These are phyloP conservation scores for Dexiosoma caninum DNA, from an alignment of 2,888 invertebrate genomes.

Conservation along the genomic window DNA sequence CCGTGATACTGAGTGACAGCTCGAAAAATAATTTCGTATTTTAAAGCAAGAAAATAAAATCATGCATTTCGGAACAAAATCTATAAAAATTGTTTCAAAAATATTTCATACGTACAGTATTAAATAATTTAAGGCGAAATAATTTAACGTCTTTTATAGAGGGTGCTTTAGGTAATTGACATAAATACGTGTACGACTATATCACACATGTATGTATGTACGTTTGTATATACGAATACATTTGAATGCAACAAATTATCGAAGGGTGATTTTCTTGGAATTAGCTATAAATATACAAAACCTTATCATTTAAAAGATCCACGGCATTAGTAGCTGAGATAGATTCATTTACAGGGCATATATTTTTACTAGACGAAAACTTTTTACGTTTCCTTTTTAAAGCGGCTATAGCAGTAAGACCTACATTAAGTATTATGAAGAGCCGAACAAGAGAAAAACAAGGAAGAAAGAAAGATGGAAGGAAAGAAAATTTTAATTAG, in stretches of 20 bases:
- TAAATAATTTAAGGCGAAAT: conserved; percentile 34
- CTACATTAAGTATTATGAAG: conserved; percentile 60
- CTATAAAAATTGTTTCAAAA: conserved; percentile 14
- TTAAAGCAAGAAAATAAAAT: too few species aligned
- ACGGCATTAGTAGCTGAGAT: conserved; percentile 69
- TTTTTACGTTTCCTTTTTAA: conserved; percentile 89
- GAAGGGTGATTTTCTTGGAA: conserved; percentile 42
- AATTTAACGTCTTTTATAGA: conserved; percentile 42
- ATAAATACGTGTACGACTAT: background rate
- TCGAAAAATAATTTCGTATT: too few species aligned
- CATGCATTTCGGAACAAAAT: conserved; percentile 18
- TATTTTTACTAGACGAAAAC: conserved; percentile 87
- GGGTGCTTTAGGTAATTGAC: conserved; percentile 38
- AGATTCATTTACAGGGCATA: conserved; percentile 80
- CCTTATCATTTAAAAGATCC: conserved; percentile 74
- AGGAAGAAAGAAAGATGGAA: background rate
- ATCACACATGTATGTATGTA: background rate
- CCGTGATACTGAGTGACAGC: too few species aligned
- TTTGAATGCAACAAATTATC: conserved; percentile 30
- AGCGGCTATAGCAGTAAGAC: conserved; percentile 82
- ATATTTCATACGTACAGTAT: conserved; percentile 39
- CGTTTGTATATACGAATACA: background rate
- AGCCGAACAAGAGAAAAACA: background rate
- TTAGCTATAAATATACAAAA: conserved; percentile 69
- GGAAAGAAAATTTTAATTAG: background rate